phyloP scores from a whole-genome alignment of 2,113 vertebrate species.

The Cyrtonyx montezumae region DNA sequence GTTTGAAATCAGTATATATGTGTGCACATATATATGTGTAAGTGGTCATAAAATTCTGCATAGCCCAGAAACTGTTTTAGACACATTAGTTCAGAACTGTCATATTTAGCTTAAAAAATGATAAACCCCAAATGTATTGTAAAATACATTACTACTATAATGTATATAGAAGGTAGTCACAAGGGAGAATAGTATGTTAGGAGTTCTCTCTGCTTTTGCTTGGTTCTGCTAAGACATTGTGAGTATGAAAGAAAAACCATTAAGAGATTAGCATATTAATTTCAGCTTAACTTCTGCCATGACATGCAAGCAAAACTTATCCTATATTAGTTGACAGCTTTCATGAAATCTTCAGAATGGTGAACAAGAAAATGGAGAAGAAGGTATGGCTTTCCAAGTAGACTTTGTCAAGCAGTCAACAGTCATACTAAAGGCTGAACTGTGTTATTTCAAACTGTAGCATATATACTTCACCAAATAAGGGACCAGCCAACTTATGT shows the following conservation, averaged over 20 bases:
- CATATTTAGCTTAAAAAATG: not conserved
- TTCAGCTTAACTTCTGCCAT: not conserved
- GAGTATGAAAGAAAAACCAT: not conserved
- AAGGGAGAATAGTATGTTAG: not conserved
- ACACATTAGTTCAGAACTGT: not conserved
- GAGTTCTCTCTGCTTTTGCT: not conserved
- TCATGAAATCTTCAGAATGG: not conserved
- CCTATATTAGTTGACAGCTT: not conserved
- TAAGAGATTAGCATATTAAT: not conserved
- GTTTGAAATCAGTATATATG: not conserved
- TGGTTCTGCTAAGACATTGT: not conserved
- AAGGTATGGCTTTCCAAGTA: not conserved
- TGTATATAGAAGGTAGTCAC: not conserved
- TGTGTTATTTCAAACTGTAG: conserved; percentile 42
- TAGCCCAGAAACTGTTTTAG: not conserved
- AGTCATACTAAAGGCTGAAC: not conserved
- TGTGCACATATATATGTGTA: not conserved
- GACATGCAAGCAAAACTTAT: not conserved
- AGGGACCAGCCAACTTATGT: conserved; percentile 25
- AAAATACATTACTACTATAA: not conserved
- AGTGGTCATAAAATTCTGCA: not conserved
- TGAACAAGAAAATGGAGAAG: not conserved
- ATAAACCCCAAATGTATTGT: not conserved
- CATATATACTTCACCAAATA: conserved; percentile 37
- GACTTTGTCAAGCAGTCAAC: not conserved